Evolutionary conservation across 2,113 vertebrate species (phyloP), one percentile per base, ranked within the genome.

Genomic region (Gopherus flavomarginatus): DNA sequence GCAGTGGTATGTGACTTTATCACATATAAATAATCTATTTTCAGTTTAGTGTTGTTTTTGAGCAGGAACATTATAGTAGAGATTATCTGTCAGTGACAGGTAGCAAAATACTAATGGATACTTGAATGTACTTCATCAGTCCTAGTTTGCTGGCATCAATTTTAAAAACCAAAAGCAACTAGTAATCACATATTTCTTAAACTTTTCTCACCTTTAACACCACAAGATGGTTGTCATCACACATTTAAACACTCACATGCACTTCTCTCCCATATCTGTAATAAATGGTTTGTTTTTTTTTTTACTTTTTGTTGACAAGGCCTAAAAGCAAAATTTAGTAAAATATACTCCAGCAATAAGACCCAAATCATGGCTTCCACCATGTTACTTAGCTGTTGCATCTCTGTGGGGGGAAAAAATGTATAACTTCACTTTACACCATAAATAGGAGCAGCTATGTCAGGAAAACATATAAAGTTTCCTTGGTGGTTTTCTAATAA

Each of bases 401-500:
- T 91, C 69, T 35, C 27, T 75, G 83, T 24, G 27, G 72, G 62
- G 62, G 83, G 85, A 31, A 11, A 7, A 26, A 26, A 44, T 6
- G 11, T 29, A 7, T 24, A 78, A 78, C 21, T 22, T 38, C 35
- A 75, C 53, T 38, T 38, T 72, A 38, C 10, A 38, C 19, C 6
- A 78, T 78, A 78, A 78, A 78, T 78, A 29, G 75, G 75, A 47
- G 75, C 42, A 78, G 75, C 24, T 47, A 42, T 83, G 92, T 92
- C 31, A 92, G 80, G 69, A 16, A 42, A 92, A 56, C 79, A 24
- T 79, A 94, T 47, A 38, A 72, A 22, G n/a, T 72, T 89, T 93
- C 95, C 79, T 80, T 5, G 1, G 52, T 96, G 94, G 72, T 80
- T 42, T 31, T 91, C 50, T 95, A 96, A 31, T 27, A 56, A 38